phyloP scores from a whole-genome alignment of 2,888 invertebrate species.

The Augiades crinisus region DNA sequence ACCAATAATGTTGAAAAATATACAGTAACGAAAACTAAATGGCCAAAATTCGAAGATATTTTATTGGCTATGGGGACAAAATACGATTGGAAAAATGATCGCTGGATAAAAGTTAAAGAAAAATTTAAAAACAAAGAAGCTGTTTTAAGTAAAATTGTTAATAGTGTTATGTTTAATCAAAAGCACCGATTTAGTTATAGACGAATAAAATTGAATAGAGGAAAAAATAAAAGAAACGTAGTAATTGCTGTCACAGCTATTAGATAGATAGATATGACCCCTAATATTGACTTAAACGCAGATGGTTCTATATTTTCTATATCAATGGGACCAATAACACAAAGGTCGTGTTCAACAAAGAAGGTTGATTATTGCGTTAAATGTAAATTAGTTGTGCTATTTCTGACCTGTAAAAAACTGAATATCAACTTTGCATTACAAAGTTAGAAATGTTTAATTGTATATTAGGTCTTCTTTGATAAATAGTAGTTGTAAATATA shows the following conservation, averaged over 20 bases:
- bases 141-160: slow-evolving; percentile 37
- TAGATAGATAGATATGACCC: slow-evolving; percentile 53
- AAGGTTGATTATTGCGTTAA: slow-evolving; percentile 17
- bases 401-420: slow-evolving; percentile 2
- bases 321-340: slow-evolving; percentile 64
- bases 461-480: neutral
- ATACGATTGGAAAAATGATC: slow-evolving; percentile 75
- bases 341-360: slow-evolving; percentile 16
- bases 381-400: slow-evolving; percentile 18
- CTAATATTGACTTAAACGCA: slow-evolving; percentile 28
- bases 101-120: slow-evolving; percentile 71
- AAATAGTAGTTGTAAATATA: slow-evolving; percentile 20
- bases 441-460: slow-evolving; percentile 2
- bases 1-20: neutral
- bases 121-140: slow-evolving; percentile 44
- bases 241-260: slow-evolving; percentile 73
- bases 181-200: slow-evolving; percentile 71
- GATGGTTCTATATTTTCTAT: slow-evolving; percentile 51
- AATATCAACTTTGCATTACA: slow-evolving; percentile 10
- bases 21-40: slow-evolving; percentile 30
- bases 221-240: slow-evolving; percentile 67
- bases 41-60: slow-evolving; percentile 73
- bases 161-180: slow-evolving; percentile 48
- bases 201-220: slow-evolving; percentile 66
- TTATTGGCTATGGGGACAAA: slow-evolving; percentile 61